Evolutionary conservation across 2,113 vertebrate species (phyloP), one percentile per base, ranked within the genome.

Genomic region (Muntiacus muntjak): DNA sequence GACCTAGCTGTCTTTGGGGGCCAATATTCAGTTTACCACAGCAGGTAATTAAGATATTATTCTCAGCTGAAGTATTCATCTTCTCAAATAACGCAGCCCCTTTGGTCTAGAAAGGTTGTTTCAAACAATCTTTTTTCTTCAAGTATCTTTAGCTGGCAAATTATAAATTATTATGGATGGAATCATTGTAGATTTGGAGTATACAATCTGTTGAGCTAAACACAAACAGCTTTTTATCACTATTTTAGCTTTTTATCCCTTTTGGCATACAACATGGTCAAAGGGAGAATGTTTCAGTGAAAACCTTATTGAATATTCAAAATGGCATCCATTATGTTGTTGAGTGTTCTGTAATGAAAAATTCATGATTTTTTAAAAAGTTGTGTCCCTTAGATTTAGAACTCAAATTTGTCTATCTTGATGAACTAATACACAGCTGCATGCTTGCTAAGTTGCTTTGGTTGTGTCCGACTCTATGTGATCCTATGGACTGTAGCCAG

Each of bases 341-440:
- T 82, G 16, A 91, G 6, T 55, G 16, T 55, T 62, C 26, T 13
- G 85, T 85, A 79, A 54, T 43, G 17, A 47, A 78, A 74, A 92
- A 76, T 47, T 50, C 14, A 43, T 62, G 1, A 45, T 52, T n/a
- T 94, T 96, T 84, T 8, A 16, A 64, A 91, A 89, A 88, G 79
- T 8, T 60, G 1, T 84, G 7, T 12, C 36, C 4, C 36, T 95
- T 90, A 86, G 50, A 93, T 84, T 87, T 84, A 95, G 7, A 89
- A 43, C 30, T 96, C 57, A 21, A 9, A 96, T 93, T 93, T 96
- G 5, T 79, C 85, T 54, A 13, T 96, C 9, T 52, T 92, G 57
- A 96, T 52, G n/a, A 95, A 89, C 57, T 93, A 89, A 87, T 87
- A 78, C 79, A 71, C 5, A 86, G 89, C 45, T 93, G 74, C 54